phyloP scores from a whole-genome alignment of 1,140 invertebrate genomes.

The Tetraneura akinire region DNA sequence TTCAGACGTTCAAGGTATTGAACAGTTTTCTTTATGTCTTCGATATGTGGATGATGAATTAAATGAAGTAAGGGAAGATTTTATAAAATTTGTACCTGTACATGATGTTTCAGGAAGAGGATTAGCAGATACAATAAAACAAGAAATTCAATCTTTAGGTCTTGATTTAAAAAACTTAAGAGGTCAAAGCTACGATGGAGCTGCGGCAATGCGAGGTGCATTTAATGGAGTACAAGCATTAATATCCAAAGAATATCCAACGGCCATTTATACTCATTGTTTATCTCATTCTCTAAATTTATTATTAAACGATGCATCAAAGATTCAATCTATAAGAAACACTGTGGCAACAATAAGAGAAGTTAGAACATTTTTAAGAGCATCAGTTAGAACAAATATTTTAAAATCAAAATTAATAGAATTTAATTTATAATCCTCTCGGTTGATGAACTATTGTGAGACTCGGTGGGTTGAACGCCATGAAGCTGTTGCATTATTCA shows the following conservation, averaged over 20 bases:
- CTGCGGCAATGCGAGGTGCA: constrained; percentile 56
- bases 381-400: constrained; percentile 18
- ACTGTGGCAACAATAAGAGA: constrained; percentile 47
- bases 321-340: constrained; percentile 51
- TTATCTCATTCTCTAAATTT: constrained; percentile 58
- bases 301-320: constrained; percentile 48
- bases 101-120: constrained; percentile 54
- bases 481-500: not conserved
- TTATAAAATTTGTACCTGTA: constrained; percentile 55
- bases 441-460: not conserved
- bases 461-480: not conserved
- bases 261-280: constrained; percentile 56
- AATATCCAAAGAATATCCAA: constrained; percentile 56
- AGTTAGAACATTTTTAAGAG: constrained; percentile 51
- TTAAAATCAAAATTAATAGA: constrained; percentile 7
- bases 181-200: constrained; percentile 57
- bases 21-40: constrained; percentile 53
- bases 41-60: constrained; percentile 45
- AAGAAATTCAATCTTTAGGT: not conserved
- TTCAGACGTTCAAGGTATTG: constrained; percentile 49
- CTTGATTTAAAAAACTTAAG: not conserved
- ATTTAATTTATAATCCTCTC: not conserved
- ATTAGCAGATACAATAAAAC: constrained; percentile 33
- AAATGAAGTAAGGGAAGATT: constrained; percentile 49
- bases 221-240: constrained; percentile 56